Conservation (phyloP, 2,888 invertebrate species). For the Andrena praecox region DNA sequence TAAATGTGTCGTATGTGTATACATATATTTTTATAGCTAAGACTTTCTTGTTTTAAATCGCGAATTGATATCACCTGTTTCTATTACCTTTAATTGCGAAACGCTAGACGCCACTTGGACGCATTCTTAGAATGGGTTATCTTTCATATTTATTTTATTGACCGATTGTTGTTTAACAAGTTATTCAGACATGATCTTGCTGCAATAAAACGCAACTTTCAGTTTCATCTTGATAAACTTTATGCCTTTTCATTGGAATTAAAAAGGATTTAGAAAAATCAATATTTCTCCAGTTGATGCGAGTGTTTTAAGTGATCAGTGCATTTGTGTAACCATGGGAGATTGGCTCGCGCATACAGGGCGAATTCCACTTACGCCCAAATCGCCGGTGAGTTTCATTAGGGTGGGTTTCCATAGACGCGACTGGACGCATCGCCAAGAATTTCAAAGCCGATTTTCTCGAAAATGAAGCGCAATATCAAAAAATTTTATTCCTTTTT, state of each 20-base stretch:
- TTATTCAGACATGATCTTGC: not conserved
- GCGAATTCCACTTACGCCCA: no score
- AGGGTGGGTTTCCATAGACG: no score
- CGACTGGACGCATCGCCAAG: no score
- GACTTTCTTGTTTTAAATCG: conserved; percentile 35
- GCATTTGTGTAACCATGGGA: conserved; percentile 16
- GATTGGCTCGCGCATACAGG: conserved; percentile 1
- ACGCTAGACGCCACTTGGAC: not conserved
- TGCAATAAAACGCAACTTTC: not conserved
- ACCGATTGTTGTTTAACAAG: not conserved
- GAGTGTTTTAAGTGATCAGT: conserved; percentile 23
- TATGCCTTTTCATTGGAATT: conserved; percentile 1
- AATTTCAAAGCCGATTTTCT: no score
- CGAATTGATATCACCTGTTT: conserved; percentile 31
- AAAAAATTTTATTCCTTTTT: no score
- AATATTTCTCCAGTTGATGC: conserved; percentile 8
- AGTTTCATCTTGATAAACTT: conserved; percentile 8
- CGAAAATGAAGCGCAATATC: no score
- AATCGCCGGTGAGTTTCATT: no score
- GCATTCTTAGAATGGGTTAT: not conserved
- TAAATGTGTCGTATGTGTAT: conserved; percentile 55
- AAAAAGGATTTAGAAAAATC: not conserved
- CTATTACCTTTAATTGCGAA: not conserved
- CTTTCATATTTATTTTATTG: conserved; percentile 23
- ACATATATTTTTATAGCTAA: conserved; percentile 65